Evolutionary conservation across 2,888 invertebrate genomes (phyloP).

Genomic region (Marronus borbonicus): DNA sequence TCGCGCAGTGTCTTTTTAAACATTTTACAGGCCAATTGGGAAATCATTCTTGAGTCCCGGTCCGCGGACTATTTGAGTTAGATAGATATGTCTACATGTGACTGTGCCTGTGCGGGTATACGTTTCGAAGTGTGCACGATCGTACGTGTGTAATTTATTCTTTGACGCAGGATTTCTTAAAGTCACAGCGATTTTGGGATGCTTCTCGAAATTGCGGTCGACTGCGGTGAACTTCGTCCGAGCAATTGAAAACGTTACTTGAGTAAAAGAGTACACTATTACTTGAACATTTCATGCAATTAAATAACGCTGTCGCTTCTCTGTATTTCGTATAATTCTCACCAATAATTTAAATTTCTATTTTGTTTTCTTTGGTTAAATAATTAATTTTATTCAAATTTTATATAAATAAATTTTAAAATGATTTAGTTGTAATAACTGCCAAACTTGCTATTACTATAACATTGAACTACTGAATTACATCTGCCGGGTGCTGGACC

Average conservation of each 20-base stretch:
- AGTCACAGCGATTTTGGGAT: conserved; percentile 5
- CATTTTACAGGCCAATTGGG: conserved; percentile 71
- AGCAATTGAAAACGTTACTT: not conserved
- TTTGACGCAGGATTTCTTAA: conserved; percentile 15
- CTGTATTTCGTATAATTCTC: too few species aligned
- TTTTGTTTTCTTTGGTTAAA: too few species aligned
- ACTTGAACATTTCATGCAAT: too few species aligned
- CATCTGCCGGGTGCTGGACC: too few species aligned
- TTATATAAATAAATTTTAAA: too few species aligned
- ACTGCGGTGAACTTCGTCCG: not conserved
- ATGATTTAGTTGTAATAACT: too few species aligned
- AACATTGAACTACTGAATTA: too few species aligned
- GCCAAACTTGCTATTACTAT: too few species aligned
- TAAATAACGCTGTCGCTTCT: too few species aligned
- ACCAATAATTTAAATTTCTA: too few species aligned
- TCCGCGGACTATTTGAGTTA: conserved; percentile 67
- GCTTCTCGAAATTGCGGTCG: conserved; percentile 2
- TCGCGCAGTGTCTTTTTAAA: conserved; percentile 65
- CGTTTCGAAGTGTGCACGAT: conserved; percentile 6
- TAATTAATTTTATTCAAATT: too few species aligned
- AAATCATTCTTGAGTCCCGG: conserved; percentile 71
- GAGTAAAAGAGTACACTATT: too few species aligned
- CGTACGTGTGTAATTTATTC: conserved; percentile 26
- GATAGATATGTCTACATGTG: conserved; percentile 64
- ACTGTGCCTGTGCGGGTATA: conserved; percentile 1